Base-by-base conservation (phyloP, 23 tunicate species). In the Pegea sp. region DNA sequence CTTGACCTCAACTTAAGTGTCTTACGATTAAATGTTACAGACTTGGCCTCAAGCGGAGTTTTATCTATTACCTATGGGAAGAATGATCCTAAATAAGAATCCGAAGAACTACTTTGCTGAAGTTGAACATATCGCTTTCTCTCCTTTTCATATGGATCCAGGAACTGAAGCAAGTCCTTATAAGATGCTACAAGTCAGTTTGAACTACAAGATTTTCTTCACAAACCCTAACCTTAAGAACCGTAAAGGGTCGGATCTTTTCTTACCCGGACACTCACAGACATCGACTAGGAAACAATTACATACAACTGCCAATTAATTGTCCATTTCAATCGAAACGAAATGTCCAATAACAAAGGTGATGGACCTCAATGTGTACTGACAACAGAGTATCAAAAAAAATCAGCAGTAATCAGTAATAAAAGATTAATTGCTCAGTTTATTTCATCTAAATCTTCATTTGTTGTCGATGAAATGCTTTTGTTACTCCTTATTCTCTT, bases 201-300 rank as follows among this genome's bases (percentile, higher is more conserved):
- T 8, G 46, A 38, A 38, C 11, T n/a, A n/a, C n/a, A n/a, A n/a
- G n/a, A n/a, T n/a, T n/a, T n/a, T n/a, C n/a, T n/a, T n/a, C n/a
- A n/a, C n/a, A n/a, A n/a, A n/a, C n/a, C n/a, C n/a, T n/a, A n/a
- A n/a, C n/a, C n/a, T n/a, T n/a, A n/a, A n/a, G 16, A 38, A 8
- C 16, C 16, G 24, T 20, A 1, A 50, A 78, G 80, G 95, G 95
- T 18, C 84, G 95, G 19, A 63, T 84, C 16, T 84, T 73, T 46
- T 84, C 95, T 1, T 84, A 84, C 76, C 95, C 95, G 4, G 95
- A 84, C 77, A 84, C 95, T 44, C 95, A 84, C 53, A 68, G 95
- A 28, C 95, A 84, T 49, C 71, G 95, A 23, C 59, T 84, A 38
- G 95, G 95, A 5, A 42, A 56, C 27, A 84, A 84, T 53, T 84